Evolutionary conservation across 2,888 invertebrate genomes (phyloP).

Genomic region (Ennomos erosarius): DNA sequence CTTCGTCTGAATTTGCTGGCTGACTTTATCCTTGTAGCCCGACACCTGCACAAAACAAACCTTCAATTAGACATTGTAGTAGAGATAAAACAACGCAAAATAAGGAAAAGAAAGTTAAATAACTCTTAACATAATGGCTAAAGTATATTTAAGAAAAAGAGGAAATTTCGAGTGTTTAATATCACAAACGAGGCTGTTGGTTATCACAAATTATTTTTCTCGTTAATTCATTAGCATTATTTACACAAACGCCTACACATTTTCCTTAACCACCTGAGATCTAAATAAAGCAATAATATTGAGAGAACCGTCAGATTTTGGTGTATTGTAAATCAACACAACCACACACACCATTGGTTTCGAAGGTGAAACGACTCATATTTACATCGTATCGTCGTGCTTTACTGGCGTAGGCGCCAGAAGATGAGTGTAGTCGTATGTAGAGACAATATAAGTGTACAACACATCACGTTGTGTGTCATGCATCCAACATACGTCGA

Average conservation of each 20-base stretch:
- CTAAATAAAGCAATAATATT: conserved; percentile 10
- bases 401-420: conserved; percentile 20
- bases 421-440: conserved; percentile 23
- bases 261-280: conserved; percentile 14
- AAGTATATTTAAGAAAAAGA: conserved; percentile 6
- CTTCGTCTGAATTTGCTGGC: conserved; percentile 89
- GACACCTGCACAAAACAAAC: conserved; percentile 82
- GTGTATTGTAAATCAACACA: conserved; percentile 6
- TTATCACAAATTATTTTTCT: conserved; percentile 21
- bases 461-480: conserved; percentile 21
- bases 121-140: not conserved
- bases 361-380: conserved; percentile 23
- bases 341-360: conserved; percentile 9
- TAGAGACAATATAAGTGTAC: conserved; percentile 28
- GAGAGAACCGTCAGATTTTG: conserved; percentile 7
- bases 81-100: conserved; percentile 1
- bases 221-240: conserved; percentile 21
- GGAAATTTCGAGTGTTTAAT: conserved; percentile 12
- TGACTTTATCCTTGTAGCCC: conserved; percentile 85
- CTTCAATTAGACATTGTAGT: not conserved
- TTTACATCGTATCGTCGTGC: conserved; percentile 1
- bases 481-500: conserved; percentile 30
- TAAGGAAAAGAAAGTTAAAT: not conserved
- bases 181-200: conserved; percentile 7
- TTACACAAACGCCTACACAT: conserved; percentile 14